A percentile compares a stretch with the other conserved stretches of the same genome.
phyloP scores from a whole-genome alignment of 2,797 vertebrate genomes.

The Adelosebastes latens region DNA sequence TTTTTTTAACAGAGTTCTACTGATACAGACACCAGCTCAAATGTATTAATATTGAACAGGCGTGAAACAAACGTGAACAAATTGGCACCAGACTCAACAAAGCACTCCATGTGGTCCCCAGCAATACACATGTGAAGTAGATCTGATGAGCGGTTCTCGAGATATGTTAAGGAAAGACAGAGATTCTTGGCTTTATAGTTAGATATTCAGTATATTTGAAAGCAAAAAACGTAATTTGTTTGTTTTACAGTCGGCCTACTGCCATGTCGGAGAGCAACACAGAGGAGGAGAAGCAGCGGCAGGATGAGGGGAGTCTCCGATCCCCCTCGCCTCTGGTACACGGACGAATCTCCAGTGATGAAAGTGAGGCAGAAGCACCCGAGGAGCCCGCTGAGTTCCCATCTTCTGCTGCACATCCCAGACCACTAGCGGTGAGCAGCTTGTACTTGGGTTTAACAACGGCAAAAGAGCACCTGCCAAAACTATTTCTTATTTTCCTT shows the following conservation, averaged over 20 bases:
- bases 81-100: too few species aligned
- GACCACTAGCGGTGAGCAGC: constrained; percentile 82
- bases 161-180: too few species aligned
- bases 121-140: too few species aligned
- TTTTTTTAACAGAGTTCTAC: too few species aligned
- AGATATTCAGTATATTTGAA: neutral
- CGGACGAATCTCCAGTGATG: constrained; percentile 88
- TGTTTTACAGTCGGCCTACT: constrained; percentile 68
- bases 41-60: too few species aligned
- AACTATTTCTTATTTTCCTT: neutral
- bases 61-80: too few species aligned
- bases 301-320: constrained; percentile 75
- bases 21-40: too few species aligned
- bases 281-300: constrained; percentile 81
- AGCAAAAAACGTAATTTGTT: neutral
- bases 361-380: constrained; percentile 86
- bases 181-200: too few species aligned
- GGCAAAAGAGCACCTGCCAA: neutral
- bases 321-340: constrained; percentile 83
- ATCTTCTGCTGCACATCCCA: constrained; percentile 84
- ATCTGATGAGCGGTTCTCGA: too few species aligned
- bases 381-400: constrained; percentile 82
- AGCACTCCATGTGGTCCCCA: too few species aligned
- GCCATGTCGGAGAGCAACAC: constrained; percentile 81
- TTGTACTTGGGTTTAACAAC: neutral